Percentiles rank a stretch among this genome's conserved stretches.
Conservation (phyloP, 2,113 vertebrate genomes). For the Paratilapia polleni region DNA sequence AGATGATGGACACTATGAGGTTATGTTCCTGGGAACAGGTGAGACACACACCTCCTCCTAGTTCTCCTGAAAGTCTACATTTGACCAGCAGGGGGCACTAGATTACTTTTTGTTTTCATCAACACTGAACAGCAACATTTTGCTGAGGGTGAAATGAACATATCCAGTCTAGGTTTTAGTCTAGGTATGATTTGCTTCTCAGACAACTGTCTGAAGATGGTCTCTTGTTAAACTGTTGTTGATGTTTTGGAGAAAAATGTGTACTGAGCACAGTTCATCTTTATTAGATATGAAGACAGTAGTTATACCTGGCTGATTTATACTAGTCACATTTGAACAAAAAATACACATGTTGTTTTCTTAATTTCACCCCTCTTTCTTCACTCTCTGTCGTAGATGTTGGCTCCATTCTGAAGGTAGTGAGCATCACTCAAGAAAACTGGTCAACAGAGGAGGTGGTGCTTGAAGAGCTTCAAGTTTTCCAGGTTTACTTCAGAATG, state of each 20-base stretch:
- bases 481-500: conserved; percentile 84
- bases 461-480: conserved; percentile 93
- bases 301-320: too few relatives aligned
- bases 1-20: conserved; percentile 95
- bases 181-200: not conserved
- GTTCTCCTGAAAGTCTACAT: not conserved
- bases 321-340: too few relatives aligned
- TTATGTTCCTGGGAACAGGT: conserved; percentile 98
- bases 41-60: not conserved
- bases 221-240: not conserved
- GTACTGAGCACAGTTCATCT: too few relatives aligned
- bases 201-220: not conserved
- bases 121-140: not conserved
- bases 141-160: not conserved
- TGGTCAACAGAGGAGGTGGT: conserved; percentile 93
- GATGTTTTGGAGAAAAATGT: too few relatives aligned
- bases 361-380: not conserved
- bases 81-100: conserved; percentile 66
- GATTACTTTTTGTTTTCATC: not conserved
- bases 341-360: not conserved
- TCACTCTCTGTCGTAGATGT: conserved; percentile 77
- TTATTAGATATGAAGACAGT: too few relatives aligned
- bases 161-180: not conserved
- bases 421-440: conserved; percentile 94
- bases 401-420: conserved; percentile 92